Base-by-base conservation (phyloP, 2,113 vertebrate genomes). In the Mus pahari region DNA sequence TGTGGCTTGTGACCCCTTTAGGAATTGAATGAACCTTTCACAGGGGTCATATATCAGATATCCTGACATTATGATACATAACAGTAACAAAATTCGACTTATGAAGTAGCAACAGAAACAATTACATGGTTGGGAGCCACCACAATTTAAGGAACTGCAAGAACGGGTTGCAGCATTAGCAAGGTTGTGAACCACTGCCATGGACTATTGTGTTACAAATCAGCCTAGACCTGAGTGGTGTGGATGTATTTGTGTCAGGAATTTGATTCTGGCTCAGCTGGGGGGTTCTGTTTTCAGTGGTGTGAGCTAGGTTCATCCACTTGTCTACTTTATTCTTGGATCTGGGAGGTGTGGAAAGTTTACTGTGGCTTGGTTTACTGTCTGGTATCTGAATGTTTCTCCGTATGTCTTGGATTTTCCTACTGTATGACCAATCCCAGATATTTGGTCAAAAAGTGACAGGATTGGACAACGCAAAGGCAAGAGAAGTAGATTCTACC, bases 381-480 rank as follows among this genome's bases (percentile, higher is more conserved):
- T 64, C 48, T 93, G 13, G 33, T 89, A 53, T 68, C 36, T 91
- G 20, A 28, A 45, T 96, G 55, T 83, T 92, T 55, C 70, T 86
- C n/a, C 5, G 17, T 50, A n/a, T 68, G n/a, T 36, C 26, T 75
- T 78, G 79, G 45, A 42, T 75, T 95, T 90, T 62, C 64, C 92
- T 50, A 33, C 55, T 64, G 62, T n/a, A 48, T 89, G 68, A 24
- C n/a, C 36, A 64, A 68, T 48, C 89, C 48, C 10, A 68, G 28
- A 16, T 90, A 79, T 93, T 92, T 77, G 55, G 48, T 90, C 70
- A 64, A 74, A 79, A 60, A 93, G 48, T 92, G 55, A 64, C 82
- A 89, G 81, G 48, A 39, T 33, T 39, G 83, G 31, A 33, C 31
- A 58, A 91, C 64, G 86, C 66, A 82, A 89, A 75, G 39, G 7